Evolutionary conservation across 2,888 invertebrate species (phyloP), one percentile per base, ranked within the genome.

Genomic region (Mimas tiliae): DNA sequence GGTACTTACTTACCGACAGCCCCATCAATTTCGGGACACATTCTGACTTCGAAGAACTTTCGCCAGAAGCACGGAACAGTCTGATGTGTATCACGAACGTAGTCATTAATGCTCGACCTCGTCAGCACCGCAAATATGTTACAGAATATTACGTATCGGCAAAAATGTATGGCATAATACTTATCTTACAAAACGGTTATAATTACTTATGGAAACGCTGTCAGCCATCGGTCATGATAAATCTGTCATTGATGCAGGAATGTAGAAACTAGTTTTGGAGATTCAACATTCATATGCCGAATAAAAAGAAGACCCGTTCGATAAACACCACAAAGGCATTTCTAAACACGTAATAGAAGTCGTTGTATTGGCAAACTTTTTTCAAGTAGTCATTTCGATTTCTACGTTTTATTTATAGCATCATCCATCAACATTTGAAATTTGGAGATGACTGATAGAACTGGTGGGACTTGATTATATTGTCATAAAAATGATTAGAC

Each of bases 21-120:
- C 78, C 84, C 87, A 89, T 91, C 90, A 90, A 91, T 92, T 88
- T 87, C 82, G 81, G 86, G 84, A 86, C 86, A 87, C 83, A 87
- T 87, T 86, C 84, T 82, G 77, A 78, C 80, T 88, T 88, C 88
- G 84, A 82, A 77, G 88, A 91, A 92, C 90, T 93, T 92, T 92
- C 89, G 86, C 91, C 88, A 83, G 84, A 81, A 86, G 82, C 87
- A 85, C 78, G 83, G 80, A 82, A 72, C 72, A 75, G 79, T 80
- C 84, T 82, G 88, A 90, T 89, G 86, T 82, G 85, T 83, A 89
- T 90, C 88, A 75, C 70, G 48, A 34, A 64, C 55, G 66, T 47
- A 33, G 53, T 50, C 53, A 55, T 65, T 55, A 55, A 53, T 16
- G n/a, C 62, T 9, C 47, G 62, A 63, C 48, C 48, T 48, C 45